Evolutionary conservation across 2,888 invertebrate genomes (phyloP).

Genomic region (Sesamia inferens): DNA sequence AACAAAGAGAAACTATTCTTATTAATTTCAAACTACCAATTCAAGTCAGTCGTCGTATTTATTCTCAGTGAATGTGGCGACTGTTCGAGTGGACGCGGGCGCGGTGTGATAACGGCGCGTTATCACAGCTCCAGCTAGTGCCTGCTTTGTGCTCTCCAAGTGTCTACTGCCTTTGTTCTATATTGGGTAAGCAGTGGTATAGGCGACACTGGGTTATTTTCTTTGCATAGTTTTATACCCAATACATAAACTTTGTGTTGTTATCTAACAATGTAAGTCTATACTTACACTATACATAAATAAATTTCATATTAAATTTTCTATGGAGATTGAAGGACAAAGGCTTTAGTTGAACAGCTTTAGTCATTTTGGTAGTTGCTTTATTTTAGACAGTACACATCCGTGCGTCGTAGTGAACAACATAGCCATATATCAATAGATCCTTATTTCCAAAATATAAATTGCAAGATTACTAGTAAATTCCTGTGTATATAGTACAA

Average conservation of each 20-base stretch:
- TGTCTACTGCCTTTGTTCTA: conserved; percentile 63
- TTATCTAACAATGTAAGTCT: too few relatives aligned
- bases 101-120: conserved; percentile 84
- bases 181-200: conserved; percentile 40
- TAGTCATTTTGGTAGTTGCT: neutral
- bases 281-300: too few relatives aligned
- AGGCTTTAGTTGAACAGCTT: neutral
- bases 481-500: too few relatives aligned
- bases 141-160: conserved; percentile 70
- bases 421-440: too few relatives aligned
- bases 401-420: neutral
- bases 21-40: conserved; percentile 70
- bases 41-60: conserved; percentile 53
- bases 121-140: conserved; percentile 78
- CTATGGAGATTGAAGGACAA: conserved; percentile 19
- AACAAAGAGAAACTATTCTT: too few relatives aligned
- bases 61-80: conserved; percentile 84
- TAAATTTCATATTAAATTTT: conserved; percentile 2
- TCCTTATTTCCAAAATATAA: too few relatives aligned
- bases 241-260: neutral
- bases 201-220: conserved; percentile 37
- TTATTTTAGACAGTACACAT: neutral
- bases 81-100: conserved; percentile 83
- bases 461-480: too few relatives aligned
- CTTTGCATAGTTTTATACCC: conserved; percentile 9